Conservation (phyloP, 1,140 invertebrate genomes). For the Samia ricini region DNA sequence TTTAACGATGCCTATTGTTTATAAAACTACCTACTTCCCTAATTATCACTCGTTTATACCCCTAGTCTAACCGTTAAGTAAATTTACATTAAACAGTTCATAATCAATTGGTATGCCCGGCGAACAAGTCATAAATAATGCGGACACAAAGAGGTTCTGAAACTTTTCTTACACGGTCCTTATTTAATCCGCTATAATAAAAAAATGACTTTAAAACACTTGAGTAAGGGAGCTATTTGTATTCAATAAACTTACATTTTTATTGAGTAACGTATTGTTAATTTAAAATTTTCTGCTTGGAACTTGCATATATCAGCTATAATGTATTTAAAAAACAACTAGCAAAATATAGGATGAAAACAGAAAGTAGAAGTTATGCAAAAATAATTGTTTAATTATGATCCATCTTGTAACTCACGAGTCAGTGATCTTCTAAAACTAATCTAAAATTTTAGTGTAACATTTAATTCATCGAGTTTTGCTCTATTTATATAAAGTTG, state of each 20-base stretch:
- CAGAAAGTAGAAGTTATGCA: too few species aligned
- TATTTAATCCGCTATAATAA: conserved; percentile 23
- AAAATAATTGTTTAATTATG: too few species aligned
- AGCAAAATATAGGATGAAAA: too few species aligned
- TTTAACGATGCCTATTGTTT: too few species aligned
- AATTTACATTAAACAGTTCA: conserved; percentile 56
- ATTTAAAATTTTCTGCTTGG: too few species aligned
- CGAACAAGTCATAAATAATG: conserved; percentile 63
- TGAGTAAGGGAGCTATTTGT: conserved; percentile 1
- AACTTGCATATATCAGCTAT: too few species aligned
- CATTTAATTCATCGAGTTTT: too few species aligned
- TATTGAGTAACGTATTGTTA: not conserved
- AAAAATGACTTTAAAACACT: conserved; percentile 27
- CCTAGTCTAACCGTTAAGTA: conserved; percentile 25
- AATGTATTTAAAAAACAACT: too few species aligned
- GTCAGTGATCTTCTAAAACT: too few species aligned
- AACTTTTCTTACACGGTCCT: conserved; percentile 38
- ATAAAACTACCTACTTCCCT: conserved; percentile 2
- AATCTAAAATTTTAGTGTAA: too few species aligned
- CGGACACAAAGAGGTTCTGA: conserved; percentile 30
- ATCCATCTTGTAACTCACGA: too few species aligned
- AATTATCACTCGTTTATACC: conserved; percentile 14
- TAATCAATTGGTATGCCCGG: conserved; percentile 60
- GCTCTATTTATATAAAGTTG: too few species aligned
- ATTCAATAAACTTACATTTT: conserved; percentile 5